phyloP scores from a whole-genome alignment of 2,797 vertebrate species.

The Cyprinella venusta region DNA sequence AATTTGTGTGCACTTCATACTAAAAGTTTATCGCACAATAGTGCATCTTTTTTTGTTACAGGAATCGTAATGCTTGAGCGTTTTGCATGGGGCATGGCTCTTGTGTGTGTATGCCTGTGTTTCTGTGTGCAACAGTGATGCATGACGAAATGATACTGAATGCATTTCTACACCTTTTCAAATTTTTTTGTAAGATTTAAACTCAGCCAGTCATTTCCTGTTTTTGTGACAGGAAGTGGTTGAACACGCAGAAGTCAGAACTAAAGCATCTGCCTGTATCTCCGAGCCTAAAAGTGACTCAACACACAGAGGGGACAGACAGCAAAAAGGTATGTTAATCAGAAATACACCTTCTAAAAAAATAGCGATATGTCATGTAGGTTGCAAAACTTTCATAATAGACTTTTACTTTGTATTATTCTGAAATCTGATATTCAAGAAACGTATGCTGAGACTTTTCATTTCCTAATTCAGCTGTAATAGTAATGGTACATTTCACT shows the following conservation, averaged over 20 bases:
- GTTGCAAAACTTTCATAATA: not conserved
- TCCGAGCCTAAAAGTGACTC: slow-evolving; percentile 58
- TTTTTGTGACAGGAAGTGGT: slow-evolving; percentile 91
- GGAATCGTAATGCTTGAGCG: slow-evolving; percentile 20
- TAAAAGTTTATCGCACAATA: not conserved
- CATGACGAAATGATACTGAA: slow-evolving; percentile 62
- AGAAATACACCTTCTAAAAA: not conserved
- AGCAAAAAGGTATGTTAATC: slow-evolving; percentile 65
- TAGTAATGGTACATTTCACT: not conserved
- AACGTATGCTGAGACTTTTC: not conserved
- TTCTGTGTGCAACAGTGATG: slow-evolving; percentile 50
- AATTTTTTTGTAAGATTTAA: slow-evolving; percentile 70
- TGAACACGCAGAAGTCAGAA: slow-evolving; percentile 71
- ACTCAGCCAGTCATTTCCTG: slow-evolving; percentile 83
- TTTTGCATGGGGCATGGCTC: slow-evolving; percentile 54
- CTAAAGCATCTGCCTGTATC: slow-evolving; percentile 65
- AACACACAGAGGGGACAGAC: slow-evolving; percentile 50
- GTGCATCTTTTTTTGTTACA: not conserved
- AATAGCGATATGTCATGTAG: not conserved
- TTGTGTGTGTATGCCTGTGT: slow-evolving; percentile 41
- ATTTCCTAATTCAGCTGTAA: slow-evolving; percentile 29
- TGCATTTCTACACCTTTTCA: slow-evolving; percentile 69
- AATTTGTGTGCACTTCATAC: slow-evolving; percentile 12
- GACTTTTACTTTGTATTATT: not conserved
- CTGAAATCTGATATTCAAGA: not conserved